These are phyloP conservation scores for Phalacrocorax carbo DNA, from an alignment of 2,113 vertebrate species.

Conservation along the genomic window DNA sequence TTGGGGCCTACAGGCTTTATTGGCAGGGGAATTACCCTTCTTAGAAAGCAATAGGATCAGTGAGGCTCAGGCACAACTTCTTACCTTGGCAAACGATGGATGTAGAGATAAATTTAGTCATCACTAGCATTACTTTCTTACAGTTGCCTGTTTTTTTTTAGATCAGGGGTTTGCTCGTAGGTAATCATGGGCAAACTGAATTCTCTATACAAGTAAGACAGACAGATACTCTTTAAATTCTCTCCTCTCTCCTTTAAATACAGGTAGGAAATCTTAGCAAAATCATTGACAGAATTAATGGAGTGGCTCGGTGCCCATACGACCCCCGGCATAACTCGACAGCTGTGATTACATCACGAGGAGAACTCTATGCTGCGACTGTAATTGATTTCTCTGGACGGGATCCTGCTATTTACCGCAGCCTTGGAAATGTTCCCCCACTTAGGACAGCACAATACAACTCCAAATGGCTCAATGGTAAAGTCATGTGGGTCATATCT, in stretches of 20 bases:
- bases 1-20: neutral
- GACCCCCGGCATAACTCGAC: slow-evolving; percentile 98
- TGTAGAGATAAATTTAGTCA: neutral
- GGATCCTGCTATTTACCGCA: slow-evolving; percentile 97
- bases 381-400: slow-evolving; percentile 98
- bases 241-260: slow-evolving; percentile 31
- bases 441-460: slow-evolving; percentile 97
- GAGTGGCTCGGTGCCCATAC: slow-evolving; percentile 94
- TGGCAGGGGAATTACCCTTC: neutral
- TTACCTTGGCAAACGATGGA: neutral
- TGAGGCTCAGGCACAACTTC: neutral
- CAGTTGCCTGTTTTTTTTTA: neutral
- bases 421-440: slow-evolving; percentile 91
- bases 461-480: slow-evolving; percentile 99
- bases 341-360: slow-evolving; percentile 92
- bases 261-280: slow-evolving; percentile 94
- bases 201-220: neutral
- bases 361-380: slow-evolving; percentile 94
- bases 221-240: neutral
- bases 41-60: neutral
- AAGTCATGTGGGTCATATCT: slow-evolving; percentile 10
- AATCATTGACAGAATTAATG: slow-evolving; percentile 91
- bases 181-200: neutral
- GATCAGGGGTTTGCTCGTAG: neutral
- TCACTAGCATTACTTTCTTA: neutral